These are phyloP conservation scores for Sphenopsis melanotis DNA, from an alignment of 2,797 vertebrate species.

Conservation along the genomic window DNA sequence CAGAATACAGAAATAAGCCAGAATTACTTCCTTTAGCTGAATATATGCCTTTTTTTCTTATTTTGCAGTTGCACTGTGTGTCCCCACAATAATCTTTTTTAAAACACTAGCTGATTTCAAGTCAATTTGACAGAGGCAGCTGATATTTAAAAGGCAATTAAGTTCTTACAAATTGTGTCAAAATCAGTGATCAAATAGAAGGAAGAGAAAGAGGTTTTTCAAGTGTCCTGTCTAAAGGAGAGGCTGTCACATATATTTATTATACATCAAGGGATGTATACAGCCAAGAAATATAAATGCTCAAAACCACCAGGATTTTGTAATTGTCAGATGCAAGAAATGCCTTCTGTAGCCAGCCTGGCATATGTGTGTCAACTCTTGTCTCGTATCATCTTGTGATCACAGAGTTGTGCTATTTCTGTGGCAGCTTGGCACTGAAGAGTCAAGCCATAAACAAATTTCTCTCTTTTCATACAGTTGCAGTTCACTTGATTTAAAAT, in stretches of 20 bases:
- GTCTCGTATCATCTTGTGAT: background rate
- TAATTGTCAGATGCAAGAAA: background rate
- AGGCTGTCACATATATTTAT: background rate
- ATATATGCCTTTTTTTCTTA: background rate
- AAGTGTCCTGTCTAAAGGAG: background rate
- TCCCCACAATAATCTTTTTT: background rate
- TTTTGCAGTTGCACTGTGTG: background rate
- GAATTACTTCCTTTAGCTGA: background rate
- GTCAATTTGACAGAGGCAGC: background rate
- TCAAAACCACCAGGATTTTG: background rate
- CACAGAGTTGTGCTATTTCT: background rate
- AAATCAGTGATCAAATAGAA: background rate
- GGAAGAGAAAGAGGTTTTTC: background rate
- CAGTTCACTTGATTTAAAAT: background rate
- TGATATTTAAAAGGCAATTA: background rate
- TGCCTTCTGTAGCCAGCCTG: background rate
- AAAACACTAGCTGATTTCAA: background rate
- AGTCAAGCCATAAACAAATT: background rate
- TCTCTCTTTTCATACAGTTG: background rate
- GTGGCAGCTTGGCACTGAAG: background rate
- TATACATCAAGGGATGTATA: background rate
- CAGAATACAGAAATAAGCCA: conserved; percentile 2
- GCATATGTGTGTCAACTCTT: background rate
- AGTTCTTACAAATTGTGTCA: background rate
- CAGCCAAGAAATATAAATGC: background rate